Base-by-base conservation (phyloP, 92 coral and sea anemone genomes). In the Palythoa grandis region DNA sequence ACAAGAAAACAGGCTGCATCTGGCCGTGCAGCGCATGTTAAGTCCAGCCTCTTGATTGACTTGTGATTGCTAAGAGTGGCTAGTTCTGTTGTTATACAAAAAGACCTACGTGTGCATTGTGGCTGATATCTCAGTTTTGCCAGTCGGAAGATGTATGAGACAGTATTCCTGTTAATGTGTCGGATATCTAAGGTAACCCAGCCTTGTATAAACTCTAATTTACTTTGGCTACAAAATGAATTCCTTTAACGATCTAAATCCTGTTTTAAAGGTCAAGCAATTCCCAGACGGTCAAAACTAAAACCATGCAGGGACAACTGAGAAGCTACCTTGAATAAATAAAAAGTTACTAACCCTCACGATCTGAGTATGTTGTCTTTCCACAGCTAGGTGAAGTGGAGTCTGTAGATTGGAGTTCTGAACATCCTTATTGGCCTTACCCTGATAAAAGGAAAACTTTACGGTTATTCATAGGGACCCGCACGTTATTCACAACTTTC, bases 361-460 rank as follows among this genome's bases (percentile, higher is more conserved):
- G 38, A 96, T 88, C 86, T 94, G 98, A 1, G 98, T 96, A 82
- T 96, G 98, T 74, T 96, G 98, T 72, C 98, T 86, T 68, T 96
- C 98, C 38, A 96, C 98, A 4, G 98, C 98, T 11, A 96, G 92
- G 83, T 96, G 98, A 13, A 96, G 93, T 0, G 98, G 98, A 12
- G 98, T 94, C 88, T 96, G 98, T 0, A 96, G 93, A 80, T 96
- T 96, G 4, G 92, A 92, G 74, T 96, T 96, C 93, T 96, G 98
- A 24, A 96, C 90, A 77, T 96, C 98, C 68, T 94, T 96, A 83
- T 96, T 95, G 0, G 98, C 98, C 74, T 96, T 96, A 29, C 98
- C 98, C 97, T 95, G 78, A 78, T 66, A 72, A 20, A 77, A 72
- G 70, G 82, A 19, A 78, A 2, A 37, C 9, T 11, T 4, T 37